These are phyloP conservation scores for Tringa solitaria DNA, from an alignment of 2,113 vertebrate species.

Conservation along the genomic window DNA sequence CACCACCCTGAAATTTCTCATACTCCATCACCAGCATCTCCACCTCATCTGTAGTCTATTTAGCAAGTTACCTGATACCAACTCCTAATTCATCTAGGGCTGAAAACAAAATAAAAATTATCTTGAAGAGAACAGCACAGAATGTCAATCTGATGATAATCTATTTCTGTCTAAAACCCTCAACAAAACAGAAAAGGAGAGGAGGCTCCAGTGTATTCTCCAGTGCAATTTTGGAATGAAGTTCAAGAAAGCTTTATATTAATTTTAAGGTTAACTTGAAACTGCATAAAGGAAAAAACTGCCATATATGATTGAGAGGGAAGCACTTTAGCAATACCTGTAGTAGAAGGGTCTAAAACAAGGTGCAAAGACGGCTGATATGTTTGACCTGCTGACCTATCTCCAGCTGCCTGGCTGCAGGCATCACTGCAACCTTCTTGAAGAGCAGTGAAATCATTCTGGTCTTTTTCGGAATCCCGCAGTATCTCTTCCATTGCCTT, in stretches of 20 bases:
- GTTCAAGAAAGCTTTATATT: neutral
- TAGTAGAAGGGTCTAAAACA: conserved; percentile 70
- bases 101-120: neutral
- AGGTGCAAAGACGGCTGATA: conserved; percentile 69
- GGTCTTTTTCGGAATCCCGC: conserved; percentile 79
- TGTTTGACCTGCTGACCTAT: conserved; percentile 25
- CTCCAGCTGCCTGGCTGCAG: conserved; percentile 15
- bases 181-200: neutral
- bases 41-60: neutral
- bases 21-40: neutral
- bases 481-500: conserved; percentile 93
- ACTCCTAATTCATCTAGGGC: neutral
- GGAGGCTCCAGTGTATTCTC: neutral
- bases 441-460: neutral
- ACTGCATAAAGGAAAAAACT: neutral
- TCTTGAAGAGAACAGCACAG: neutral
- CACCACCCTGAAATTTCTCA: neutral
- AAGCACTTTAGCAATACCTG: conserved; percentile 58
- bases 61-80: neutral
- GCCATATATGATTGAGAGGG: neutral
- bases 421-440: neutral
- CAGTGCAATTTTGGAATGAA: neutral
- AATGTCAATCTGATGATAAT: neutral
- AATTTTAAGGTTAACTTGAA: neutral
- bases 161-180: neutral